A percentile compares a stretch with the other conserved stretches of the same genome.
Conservation (phyloP, 1,140 invertebrate species). For the Parasteatoda tepidariorum region DNA sequence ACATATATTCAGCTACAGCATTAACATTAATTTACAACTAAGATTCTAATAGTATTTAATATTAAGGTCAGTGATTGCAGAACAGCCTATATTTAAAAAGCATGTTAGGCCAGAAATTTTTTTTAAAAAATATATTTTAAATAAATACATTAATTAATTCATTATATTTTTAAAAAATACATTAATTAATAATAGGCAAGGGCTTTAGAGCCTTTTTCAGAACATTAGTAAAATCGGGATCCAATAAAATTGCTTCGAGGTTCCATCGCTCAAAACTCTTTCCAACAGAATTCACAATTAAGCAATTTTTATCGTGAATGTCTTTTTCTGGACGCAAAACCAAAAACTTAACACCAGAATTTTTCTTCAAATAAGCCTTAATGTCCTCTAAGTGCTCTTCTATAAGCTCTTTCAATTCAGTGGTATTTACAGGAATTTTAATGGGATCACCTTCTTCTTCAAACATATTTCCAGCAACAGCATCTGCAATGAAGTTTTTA, state of each 20-base stretch:
- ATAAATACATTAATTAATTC: too few relatives aligned
- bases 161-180: too few relatives aligned
- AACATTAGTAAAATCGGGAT: constrained; percentile 38
- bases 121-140: too few relatives aligned
- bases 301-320: constrained; percentile 4
- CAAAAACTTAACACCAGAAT: constrained; percentile 32
- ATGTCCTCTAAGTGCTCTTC: constrained; percentile 31
- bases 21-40: too few relatives aligned
- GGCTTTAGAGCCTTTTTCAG: background rate
- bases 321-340: constrained; percentile 17
- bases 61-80: too few relatives aligned
- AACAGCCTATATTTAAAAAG: too few relatives aligned
- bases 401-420: constrained; percentile 15
- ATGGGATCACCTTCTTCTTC: constrained; percentile 36
- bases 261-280: constrained; percentile 55
- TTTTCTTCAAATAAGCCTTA: constrained; percentile 12
- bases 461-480: background rate
- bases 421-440: constrained; percentile 20
- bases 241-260: constrained; percentile 39
- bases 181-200: too few relatives aligned
- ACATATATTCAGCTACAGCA: too few relatives aligned
- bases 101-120: too few relatives aligned
- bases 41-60: too few relatives aligned
- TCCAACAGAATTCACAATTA: constrained; percentile 40
- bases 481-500: background rate